phyloP scores from a whole-genome alignment of 2,113 vertebrate species.

The Saccopteryx leptura region DNA sequence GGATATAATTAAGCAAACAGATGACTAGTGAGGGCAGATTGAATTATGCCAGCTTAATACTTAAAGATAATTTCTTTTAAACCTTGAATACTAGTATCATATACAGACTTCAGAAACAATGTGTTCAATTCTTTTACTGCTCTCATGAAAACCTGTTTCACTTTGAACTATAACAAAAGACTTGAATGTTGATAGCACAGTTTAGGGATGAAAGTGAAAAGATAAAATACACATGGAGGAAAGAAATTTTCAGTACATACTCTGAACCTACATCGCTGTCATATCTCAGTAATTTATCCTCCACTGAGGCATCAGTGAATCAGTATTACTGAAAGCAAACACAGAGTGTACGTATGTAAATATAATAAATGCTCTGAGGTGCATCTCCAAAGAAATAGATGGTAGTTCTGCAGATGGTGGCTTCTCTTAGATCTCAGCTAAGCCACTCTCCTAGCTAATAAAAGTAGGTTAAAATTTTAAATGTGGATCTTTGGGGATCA shows the following conservation, averaged over 20 bases:
- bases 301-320: background rate
- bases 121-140: slow-evolving; percentile 9
- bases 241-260: background rate
- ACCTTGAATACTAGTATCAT: slow-evolving; percentile 20
- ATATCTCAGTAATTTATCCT: background rate
- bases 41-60: slow-evolving; percentile 7
- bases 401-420: background rate
- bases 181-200: slow-evolving; percentile 44
- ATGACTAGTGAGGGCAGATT: background rate
- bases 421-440: background rate
- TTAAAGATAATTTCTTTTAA: slow-evolving; percentile 37
- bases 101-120: background rate
- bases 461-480: background rate
- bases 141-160: slow-evolving; percentile 39
- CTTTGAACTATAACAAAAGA: slow-evolving; percentile 68
- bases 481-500: background rate
- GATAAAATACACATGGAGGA: background rate
- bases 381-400: background rate
- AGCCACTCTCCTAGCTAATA: background rate
- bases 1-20: slow-evolving; percentile 55
- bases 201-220: slow-evolving; percentile 17
- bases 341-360: background rate
- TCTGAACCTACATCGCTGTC: background rate
- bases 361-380: background rate
- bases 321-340: background rate